Evolutionary conservation across 2,797 vertebrate species (phyloP).

Genomic region (Channa striata): DNA sequence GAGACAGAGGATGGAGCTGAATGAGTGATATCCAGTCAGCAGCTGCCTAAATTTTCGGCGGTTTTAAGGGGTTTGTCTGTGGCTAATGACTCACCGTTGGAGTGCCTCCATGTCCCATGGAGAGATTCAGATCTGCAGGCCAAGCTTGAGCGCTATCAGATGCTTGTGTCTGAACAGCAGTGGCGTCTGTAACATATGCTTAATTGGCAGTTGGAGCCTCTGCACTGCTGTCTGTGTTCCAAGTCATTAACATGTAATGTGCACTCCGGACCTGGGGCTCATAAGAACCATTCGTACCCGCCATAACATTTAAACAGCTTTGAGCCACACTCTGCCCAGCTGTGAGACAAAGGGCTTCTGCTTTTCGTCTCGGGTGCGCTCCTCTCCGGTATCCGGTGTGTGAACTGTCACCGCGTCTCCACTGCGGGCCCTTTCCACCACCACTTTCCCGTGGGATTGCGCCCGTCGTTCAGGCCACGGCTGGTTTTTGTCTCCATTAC

Average conservation of each 20-base stretch:
- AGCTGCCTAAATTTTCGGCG: constrained; percentile 56
- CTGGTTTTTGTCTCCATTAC: constrained; percentile 49
- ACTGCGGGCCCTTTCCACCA: constrained; percentile 19
- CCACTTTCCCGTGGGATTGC: constrained; percentile 45
- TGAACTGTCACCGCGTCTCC: constrained; percentile 67
- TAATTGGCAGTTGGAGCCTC: constrained; percentile 82
- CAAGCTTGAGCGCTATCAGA: constrained; percentile 74
- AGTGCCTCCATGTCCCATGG: constrained; percentile 69
- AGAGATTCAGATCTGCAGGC: constrained; percentile 69
- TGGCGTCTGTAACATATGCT: constrained; percentile 79
- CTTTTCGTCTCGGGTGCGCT: constrained; percentile 51
- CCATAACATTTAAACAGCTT: constrained; percentile 70
- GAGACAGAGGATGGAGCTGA: constrained; percentile 11
- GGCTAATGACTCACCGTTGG: constrained; percentile 76
- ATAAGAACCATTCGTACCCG: constrained; percentile 61
- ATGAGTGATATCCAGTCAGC: constrained; percentile 64
- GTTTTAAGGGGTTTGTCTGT: constrained; percentile 71
- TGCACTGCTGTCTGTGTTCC: constrained; percentile 79
- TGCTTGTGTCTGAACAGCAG: constrained; percentile 73
- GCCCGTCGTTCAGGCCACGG: constrained; percentile 12
- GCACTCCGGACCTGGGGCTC: constrained; percentile 68
- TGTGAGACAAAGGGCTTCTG: constrained; percentile 68
- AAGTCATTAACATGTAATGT: constrained; percentile 83
- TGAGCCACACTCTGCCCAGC: constrained; percentile 60
- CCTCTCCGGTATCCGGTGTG: constrained; percentile 22